Evolutionary conservation across 2,888 invertebrate genomes (phyloP).

Genomic region (Tenthredo notha): DNA sequence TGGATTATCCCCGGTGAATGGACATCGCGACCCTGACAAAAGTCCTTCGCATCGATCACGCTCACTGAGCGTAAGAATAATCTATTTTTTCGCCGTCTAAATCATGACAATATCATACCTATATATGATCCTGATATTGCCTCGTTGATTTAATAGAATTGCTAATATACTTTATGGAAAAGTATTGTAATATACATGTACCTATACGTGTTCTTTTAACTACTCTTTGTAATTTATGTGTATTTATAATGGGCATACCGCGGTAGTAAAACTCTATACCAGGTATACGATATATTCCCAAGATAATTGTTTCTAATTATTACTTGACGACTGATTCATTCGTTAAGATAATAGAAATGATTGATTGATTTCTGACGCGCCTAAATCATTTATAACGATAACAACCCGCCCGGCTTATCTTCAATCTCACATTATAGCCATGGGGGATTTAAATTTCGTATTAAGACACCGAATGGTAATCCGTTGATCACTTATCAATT

Average conservation of each 20-base stretch:
- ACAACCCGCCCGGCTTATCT: conserved; percentile 15
- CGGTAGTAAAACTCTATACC: not conserved
- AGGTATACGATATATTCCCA: not conserved
- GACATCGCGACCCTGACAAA: conserved; percentile 4
- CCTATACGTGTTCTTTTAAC: not conserved
- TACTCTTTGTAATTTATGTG: not conserved
- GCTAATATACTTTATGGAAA: conserved; percentile 1
- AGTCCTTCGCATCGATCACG: conserved; percentile 33
- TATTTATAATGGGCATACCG: not conserved
- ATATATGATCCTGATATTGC: not conserved
- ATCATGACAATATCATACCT: conserved; percentile 35
- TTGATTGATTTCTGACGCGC: not conserved
- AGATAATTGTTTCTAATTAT: conserved; percentile 27
- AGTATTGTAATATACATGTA: not conserved
- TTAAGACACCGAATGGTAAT: not conserved
- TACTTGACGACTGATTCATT: conserved; percentile 12
- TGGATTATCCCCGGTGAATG: conserved; percentile 6
- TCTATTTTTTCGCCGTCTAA: conserved; percentile 6
- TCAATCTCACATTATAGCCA: not conserved
- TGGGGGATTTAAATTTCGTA: not conserved
- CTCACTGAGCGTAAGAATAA: conserved; percentile 5
- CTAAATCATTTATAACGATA: conserved; percentile 29
- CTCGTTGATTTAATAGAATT: not conserved
- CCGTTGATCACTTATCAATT: not conserved
- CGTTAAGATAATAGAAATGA: conserved; percentile 11